Evolutionary conservation across 2,797 vertebrate genomes (phyloP).

Genomic region (Schizopygopsis malacanthus): DNA sequence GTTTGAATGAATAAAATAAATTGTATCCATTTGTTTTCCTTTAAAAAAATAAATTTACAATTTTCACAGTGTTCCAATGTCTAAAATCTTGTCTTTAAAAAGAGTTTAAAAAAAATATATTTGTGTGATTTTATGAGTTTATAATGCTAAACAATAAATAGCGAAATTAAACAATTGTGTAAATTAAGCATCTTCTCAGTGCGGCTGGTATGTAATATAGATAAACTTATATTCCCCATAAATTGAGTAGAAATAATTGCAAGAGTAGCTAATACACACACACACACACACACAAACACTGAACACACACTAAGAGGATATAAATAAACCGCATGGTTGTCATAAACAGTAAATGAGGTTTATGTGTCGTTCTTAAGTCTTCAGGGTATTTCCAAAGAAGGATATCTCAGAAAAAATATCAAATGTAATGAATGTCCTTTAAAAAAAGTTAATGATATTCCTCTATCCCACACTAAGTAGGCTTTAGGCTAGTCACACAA

Average conservation of each 20-base stretch:
- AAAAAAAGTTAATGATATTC: conserved; percentile 43
- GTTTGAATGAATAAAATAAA: not conserved
- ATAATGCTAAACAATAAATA: not conserved
- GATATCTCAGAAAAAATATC: not conserved
- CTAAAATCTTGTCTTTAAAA: not conserved
- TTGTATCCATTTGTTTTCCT: not conserved
- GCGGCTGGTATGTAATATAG: not conserved
- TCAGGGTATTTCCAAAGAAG: conserved; percentile 18
- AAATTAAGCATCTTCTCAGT: not conserved
- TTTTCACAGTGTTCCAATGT: not conserved
- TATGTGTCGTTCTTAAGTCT: not conserved
- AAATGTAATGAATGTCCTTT: conserved; percentile 46
- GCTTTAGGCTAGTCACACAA: conserved; percentile 40
- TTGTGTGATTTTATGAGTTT: not conserved
- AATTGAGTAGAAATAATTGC: not conserved
- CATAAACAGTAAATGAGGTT: conserved; percentile 32
- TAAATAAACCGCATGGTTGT: not conserved
- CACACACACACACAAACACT: not conserved
- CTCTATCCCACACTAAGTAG: conserved; percentile 39
- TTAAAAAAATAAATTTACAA: not conserved
- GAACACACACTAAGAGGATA: not conserved
- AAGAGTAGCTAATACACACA: too few species aligned
- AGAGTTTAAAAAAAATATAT: not conserved
- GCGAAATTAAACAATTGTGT: not conserved
- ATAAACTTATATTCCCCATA: not conserved